Evolutionary conservation across 2,797 vertebrate species (phyloP).

Genomic region (Hypotaenidia philippensis): DNA sequence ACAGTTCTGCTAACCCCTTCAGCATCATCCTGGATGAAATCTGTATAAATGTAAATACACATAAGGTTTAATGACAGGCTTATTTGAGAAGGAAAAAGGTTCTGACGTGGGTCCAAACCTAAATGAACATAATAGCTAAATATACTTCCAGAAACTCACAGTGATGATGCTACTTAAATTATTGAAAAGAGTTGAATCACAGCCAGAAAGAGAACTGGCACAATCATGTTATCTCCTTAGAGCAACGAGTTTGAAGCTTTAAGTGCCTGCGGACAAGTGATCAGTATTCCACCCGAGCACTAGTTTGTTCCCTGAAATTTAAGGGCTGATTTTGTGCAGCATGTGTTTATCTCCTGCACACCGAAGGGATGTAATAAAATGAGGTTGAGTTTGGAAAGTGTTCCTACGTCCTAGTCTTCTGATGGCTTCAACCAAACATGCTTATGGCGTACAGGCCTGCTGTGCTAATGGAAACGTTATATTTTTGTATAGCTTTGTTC

Average conservation of each 20-base stretch:
- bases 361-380: not conserved
- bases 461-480: not conserved
- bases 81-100: not conserved
- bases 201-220: not conserved
- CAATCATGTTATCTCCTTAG: not conserved
- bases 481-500: not conserved
- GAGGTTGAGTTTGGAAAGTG: not conserved
- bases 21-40: not conserved
- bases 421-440: not conserved
- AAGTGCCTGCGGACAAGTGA: not conserved
- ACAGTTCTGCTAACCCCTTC: not conserved
- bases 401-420: not conserved
- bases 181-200: not conserved
- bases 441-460: not conserved
- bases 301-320: not conserved
- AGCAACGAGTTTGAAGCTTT: not conserved
- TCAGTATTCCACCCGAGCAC: not conserved
- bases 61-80: not conserved
- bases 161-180: not conserved
- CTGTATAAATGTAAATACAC: not conserved
- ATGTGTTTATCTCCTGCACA: not conserved
- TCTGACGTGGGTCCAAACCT: rapidly evolving
- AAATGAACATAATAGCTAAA: not conserved
- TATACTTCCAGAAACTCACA: not conserved
- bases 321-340: not conserved